These are phyloP conservation scores for Diacarnus erythraeanus DNA, from an alignment of 37 sponge, comb jelly and placozoan species.

Conservation along the genomic window DNA sequence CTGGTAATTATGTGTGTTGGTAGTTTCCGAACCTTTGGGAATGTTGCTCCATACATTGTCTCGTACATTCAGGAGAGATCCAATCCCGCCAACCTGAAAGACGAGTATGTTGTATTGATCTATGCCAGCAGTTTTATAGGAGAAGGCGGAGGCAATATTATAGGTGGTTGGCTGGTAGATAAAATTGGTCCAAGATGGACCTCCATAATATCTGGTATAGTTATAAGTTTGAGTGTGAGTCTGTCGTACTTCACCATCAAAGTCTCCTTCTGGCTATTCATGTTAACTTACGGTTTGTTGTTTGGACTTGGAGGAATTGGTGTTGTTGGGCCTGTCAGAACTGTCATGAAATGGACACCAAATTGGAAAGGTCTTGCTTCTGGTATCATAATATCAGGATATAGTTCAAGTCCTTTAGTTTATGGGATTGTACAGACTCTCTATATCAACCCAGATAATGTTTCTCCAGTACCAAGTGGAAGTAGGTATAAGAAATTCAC, in stretches of 20 bases:
- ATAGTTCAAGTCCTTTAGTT: conserved; percentile 67
- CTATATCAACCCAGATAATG: conserved; percentile 78
- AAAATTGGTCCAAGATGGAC: conserved; percentile 71
- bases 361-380: conserved; percentile 70
- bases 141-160: conserved; percentile 54
- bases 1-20: conserved; percentile 81
- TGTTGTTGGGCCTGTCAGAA: conserved; percentile 60
- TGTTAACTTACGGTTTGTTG: conserved; percentile 79
- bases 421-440: conserved; percentile 62
- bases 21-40: conserved; percentile 70
- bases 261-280: conserved; percentile 57
- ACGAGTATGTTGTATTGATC: conserved; percentile 38
- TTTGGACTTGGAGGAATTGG: conserved; percentile 84
- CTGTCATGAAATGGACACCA: conserved; percentile 84
- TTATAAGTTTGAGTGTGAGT: conserved; percentile 44
- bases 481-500: too few relatives aligned
- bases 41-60: conserved; percentile 81
- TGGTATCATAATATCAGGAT: conserved; percentile 85
- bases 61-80: conserved; percentile 70
- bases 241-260: conserved; percentile 49
- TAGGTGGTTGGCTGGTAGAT: conserved; percentile 71
- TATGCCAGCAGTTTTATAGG: conserved; percentile 50
- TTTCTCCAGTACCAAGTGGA: neutral
- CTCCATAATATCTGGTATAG: conserved; percentile 58
- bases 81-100: conserved; percentile 20